Conservation (phyloP, 2,113 vertebrate genomes). For the Otolemur garnettii region DNA sequence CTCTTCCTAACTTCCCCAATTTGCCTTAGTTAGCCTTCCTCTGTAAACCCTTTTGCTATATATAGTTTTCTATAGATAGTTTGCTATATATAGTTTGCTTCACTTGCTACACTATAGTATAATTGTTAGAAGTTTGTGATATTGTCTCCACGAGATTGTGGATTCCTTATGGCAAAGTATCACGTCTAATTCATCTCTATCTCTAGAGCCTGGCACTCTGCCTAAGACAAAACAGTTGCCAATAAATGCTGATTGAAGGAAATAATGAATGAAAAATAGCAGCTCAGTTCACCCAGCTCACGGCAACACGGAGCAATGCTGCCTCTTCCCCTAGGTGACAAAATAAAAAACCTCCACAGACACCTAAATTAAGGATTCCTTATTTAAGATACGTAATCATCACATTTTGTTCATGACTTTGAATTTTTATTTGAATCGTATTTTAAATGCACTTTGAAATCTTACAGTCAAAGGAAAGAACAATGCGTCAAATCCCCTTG, state of each 20-base stretch:
- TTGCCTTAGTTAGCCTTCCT: neutral
- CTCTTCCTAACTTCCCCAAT: neutral
- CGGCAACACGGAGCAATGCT: neutral
- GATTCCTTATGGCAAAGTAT: conserved; percentile 18
- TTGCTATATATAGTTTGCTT: neutral
- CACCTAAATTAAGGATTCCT: neutral
- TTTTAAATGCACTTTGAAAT: conserved; percentile 20
- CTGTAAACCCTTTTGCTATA: neutral
- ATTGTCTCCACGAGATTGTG: neutral
- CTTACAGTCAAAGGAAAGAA: neutral
- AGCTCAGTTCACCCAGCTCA: neutral
- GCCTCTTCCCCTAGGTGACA: neutral
- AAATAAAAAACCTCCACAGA: conserved; percentile 15
- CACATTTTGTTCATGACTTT: conserved; percentile 19
- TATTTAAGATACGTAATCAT: neutral
- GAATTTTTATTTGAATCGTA: neutral
- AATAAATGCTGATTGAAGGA: neutral
- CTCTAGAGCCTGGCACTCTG: neutral
- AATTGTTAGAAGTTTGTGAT: conserved; percentile 17
- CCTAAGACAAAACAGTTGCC: conserved; percentile 3
- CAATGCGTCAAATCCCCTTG: neutral
- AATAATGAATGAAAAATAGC: neutral
- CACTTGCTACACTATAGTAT: neutral
- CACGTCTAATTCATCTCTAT: conserved; percentile 21
- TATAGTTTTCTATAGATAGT: neutral